phyloP scores from a whole-genome alignment of 2,113 vertebrate species.

The Lates calcarifer region DNA sequence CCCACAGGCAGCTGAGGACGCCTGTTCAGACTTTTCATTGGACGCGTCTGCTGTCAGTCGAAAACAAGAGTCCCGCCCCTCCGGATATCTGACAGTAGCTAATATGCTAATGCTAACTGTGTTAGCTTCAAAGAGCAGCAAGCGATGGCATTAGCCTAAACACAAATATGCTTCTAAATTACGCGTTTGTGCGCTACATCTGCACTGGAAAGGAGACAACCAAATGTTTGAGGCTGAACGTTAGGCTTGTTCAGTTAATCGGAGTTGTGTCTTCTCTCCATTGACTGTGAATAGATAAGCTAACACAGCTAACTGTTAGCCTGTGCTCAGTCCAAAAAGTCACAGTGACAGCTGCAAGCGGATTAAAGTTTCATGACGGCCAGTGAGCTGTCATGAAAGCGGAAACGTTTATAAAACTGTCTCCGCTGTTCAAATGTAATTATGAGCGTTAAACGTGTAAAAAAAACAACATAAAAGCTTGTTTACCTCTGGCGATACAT shows the following conservation, averaged over 20 bases:
- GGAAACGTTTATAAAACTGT: not conserved
- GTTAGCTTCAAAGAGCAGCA: constrained; percentile 37
- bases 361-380: not conserved
- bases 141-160: not conserved
- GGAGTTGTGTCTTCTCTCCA: constrained; percentile 27
- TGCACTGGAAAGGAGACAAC: accelerated
- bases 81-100: constrained; percentile 57
- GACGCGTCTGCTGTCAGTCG: constrained; percentile 17
- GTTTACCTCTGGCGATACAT: constrained; percentile 69
- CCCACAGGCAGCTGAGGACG: accelerated
- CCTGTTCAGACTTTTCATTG: constrained; percentile 10
- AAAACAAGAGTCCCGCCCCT: constrained; percentile 6
- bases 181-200: not conserved
- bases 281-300: constrained; percentile 51
- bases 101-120: constrained; percentile 62
- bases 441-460: not conserved
- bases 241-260: not conserved
- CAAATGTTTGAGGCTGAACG: not conserved
- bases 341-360: constrained; percentile 22
- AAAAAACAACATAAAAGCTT: not conserved
- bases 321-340: constrained; percentile 24
- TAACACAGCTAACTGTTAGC: constrained; percentile 61
- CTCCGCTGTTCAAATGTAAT: not conserved
- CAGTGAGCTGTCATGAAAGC: not conserved
- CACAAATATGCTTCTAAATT: not conserved